Evolutionary conservation across 1,140 invertebrate species (phyloP), one percentile per base, ranked within the genome.

Genomic region (Bombyx mandarina): DNA sequence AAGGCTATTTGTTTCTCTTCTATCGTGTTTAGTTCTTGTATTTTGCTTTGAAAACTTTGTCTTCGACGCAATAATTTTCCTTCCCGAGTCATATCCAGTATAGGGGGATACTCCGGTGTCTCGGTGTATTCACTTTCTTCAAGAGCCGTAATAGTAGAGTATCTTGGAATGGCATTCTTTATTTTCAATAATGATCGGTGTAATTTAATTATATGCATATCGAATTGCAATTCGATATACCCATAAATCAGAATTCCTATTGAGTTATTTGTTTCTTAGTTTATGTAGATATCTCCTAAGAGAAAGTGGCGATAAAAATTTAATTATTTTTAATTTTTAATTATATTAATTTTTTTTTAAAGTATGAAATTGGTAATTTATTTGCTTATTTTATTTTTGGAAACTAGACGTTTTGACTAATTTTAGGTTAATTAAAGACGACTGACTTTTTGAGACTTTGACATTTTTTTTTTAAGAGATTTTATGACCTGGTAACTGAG

Each of bases 1-100:
- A 95, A 57, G 70, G 93, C 93, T 50, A 94, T 91, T 56, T 94
- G 88, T 77, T 97, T 97, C 83, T 96, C 94, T 82, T 96, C 95
- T 0, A 95, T 89, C 1, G 93, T 94, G 51, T 91, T 87, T 45
- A 94, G 63, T 7, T 85, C 73, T 67, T 90, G 89, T 26, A 96
- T 90, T 66, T 91, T 87, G 35, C 93, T 82, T 68, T 92, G 75
- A 72, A 89, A 81, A 2, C 75, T 58, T 62, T 89, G 69, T 42
- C 78, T 78, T 57, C 80, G 69, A 26, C 90, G 82, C 66, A 73
- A 65, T 47, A 75, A 79, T 57, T 61, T 76, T 26, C 78, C 88
- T 63, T 80, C 63, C 8, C 66, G 69, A 0, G 89, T 89, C 0
- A 88, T 52, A 68, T 93, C 90, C 26, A 89, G 64, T 63, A 94